A percentile compares a stretch with the other conserved stretches of the same genome.
These are phyloP conservation scores for Cyrtonyx montezumae DNA, from an alignment of 2,113 vertebrate genomes.

Conservation along the genomic window DNA sequence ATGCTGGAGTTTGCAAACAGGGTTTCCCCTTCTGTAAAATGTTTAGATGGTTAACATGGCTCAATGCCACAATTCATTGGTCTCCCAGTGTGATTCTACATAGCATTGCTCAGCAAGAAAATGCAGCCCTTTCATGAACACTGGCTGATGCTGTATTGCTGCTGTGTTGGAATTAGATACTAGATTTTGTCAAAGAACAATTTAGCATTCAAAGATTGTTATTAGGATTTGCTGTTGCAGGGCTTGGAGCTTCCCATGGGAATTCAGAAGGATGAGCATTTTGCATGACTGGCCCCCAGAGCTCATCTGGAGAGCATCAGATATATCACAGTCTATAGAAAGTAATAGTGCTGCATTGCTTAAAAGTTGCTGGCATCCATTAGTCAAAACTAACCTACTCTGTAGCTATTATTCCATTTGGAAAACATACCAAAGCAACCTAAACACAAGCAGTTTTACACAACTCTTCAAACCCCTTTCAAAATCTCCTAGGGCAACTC, in stretches of 20 bases:
- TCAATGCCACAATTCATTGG: constrained; percentile 14
- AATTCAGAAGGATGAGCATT: background rate
- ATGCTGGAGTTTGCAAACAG: background rate
- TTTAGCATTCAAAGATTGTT: background rate
- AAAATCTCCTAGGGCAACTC: background rate
- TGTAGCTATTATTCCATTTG: background rate
- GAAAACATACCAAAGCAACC: constrained; percentile 12
- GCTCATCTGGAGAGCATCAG: background rate
- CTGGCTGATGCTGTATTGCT: background rate
- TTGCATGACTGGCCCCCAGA: background rate
- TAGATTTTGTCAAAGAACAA: constrained; percentile 3
- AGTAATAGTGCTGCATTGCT: background rate
- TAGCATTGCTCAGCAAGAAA: constrained; percentile 32
- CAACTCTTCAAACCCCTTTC: background rate
- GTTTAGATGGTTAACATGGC: constrained; percentile 9
- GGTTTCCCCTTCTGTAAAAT: background rate
- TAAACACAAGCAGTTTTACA: background rate
- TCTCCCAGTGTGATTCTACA: constrained; percentile 8
- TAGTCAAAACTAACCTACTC: background rate
- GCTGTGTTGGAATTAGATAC: background rate
- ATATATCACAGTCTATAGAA: background rate
- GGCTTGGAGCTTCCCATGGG: background rate
- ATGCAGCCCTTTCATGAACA: constrained; percentile 19
- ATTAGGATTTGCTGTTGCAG: background rate
- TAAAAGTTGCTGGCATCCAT: background rate